These are phyloP conservation scores for Dendrolimus kikuchii DNA, from an alignment of 1,140 invertebrate species.

Conservation along the genomic window DNA sequence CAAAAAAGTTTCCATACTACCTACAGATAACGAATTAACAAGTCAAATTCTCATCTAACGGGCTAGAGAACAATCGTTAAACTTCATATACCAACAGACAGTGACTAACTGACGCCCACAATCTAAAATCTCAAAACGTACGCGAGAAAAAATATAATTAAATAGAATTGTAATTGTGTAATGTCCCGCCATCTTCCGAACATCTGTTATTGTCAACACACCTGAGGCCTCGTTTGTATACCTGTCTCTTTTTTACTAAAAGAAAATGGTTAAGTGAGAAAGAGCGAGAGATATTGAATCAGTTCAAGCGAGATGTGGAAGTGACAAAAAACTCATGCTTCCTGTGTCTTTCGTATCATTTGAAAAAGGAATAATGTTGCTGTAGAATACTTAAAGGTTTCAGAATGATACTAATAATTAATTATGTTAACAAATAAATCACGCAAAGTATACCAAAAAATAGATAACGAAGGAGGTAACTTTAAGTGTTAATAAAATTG, in stretches of 20 bases:
- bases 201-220: slow-evolving; percentile 71
- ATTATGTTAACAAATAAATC: no score
- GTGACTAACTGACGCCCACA: slow-evolving; percentile 39
- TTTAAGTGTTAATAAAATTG: no score
- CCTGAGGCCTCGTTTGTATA: slow-evolving; percentile 40
- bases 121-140: slow-evolving; percentile 38
- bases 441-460: no score
- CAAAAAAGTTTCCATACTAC: not conserved
- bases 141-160: slow-evolving; percentile 60
- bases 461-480: no score
- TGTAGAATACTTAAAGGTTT: slow-evolving; percentile 28
- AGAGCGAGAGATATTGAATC: slow-evolving; percentile 34
- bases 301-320: slow-evolving; percentile 55
- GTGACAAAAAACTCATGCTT: slow-evolving; percentile 70
- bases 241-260: slow-evolving; percentile 28
- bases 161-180: slow-evolving; percentile 70
- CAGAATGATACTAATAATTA: slow-evolving; percentile 14
- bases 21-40: slow-evolving; percentile 24
- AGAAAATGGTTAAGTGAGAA: slow-evolving; percentile 18
- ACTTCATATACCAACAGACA: slow-evolving; percentile 25
- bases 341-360: slow-evolving; percentile 71
- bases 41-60: slow-evolving; percentile 28
- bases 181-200: slow-evolving; percentile 56
- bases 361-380: slow-evolving; percentile 65
- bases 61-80: slow-evolving; percentile 40